phyloP scores from a whole-genome alignment of 2,888 invertebrate species.

The Ryuthela nishihirai region DNA sequence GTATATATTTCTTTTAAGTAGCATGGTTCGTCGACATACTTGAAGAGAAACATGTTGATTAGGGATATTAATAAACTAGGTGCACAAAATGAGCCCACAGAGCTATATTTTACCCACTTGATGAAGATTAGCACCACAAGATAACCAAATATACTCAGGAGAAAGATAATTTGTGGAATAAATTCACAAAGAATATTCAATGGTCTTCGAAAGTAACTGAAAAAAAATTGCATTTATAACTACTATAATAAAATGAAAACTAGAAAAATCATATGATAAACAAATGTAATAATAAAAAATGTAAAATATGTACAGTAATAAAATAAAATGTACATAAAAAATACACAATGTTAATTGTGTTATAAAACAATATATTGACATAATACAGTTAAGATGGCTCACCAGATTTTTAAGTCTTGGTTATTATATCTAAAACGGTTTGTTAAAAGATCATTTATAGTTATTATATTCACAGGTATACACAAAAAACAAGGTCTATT shows the following conservation, averaged over 20 bases:
- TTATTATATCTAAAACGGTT: no score
- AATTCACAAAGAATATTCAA: conserved; percentile 86
- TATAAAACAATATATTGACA: no score
- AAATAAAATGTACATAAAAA: no score
- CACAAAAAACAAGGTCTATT: no score
- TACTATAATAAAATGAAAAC: neutral
- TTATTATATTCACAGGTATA: no score
- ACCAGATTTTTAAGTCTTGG: no score
- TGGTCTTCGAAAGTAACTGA: conserved; percentile 58
- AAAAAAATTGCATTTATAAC: conserved; percentile 38
- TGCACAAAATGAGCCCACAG: conserved; percentile 62
- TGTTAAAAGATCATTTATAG: no score
- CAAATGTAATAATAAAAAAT: neutral
- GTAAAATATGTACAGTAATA: neutral
- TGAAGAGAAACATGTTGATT: conserved; percentile 97
- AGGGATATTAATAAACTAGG: conserved; percentile 96
- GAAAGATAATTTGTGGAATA: conserved; percentile 90
- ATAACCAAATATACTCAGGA: conserved; percentile 88
- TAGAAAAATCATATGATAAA: neutral
- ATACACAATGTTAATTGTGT: no score
- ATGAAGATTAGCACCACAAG: conserved; percentile 90
- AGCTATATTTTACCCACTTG: conserved; percentile 75
- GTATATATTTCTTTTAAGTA: conserved; percentile 36
- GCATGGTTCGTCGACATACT: conserved; percentile 50
- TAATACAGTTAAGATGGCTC: no score